Evolutionary conservation across 2,888 invertebrate genomes (phyloP).

Genomic region (Agrotis clavis): DNA sequence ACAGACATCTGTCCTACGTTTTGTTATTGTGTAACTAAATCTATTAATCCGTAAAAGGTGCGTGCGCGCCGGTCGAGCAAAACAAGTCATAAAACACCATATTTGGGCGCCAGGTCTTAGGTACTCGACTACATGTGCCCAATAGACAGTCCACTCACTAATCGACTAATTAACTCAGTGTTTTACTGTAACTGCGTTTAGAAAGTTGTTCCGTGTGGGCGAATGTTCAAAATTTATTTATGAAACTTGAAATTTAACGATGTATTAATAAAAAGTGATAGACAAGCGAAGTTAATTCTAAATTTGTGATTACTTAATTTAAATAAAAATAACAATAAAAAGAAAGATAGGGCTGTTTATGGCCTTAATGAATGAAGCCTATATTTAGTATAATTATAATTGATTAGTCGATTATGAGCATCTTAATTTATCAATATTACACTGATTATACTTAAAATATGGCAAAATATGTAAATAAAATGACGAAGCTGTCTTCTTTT

Average conservation of each 20-base stretch:
- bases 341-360: slow-evolving; percentile 42
- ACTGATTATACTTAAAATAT: slow-evolving; percentile 18
- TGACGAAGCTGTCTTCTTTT: slow-evolving; percentile 13
- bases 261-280: slow-evolving; percentile 59
- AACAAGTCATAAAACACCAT: slow-evolving; percentile 65
- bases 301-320: slow-evolving; percentile 60
- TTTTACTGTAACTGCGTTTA: slow-evolving; percentile 64
- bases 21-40: slow-evolving; percentile 64
- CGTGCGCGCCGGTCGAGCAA: slow-evolving; percentile 33
- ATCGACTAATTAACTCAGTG: slow-evolving; percentile 66
- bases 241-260: slow-evolving; percentile 64
- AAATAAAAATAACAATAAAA: slow-evolving; percentile 55
- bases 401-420: slow-evolving; percentile 40
- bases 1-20: slow-evolving; percentile 63
- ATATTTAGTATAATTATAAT: slow-evolving; percentile 45
- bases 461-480: slow-evolving; percentile 31
- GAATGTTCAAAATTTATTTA: slow-evolving; percentile 56
- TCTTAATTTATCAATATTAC: slow-evolving; percentile 30
- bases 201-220: slow-evolving; percentile 68
- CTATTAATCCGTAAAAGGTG: slow-evolving; percentile 59
- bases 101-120: slow-evolving; percentile 45
- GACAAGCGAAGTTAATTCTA: slow-evolving; percentile 52
- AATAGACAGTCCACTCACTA: slow-evolving; percentile 56
- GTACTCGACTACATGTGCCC: slow-evolving; percentile 52
- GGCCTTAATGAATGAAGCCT: slow-evolving; percentile 20